These are phyloP conservation scores for Coenobita brevimanus DNA, from an alignment of 1,140 invertebrate genomes.

Conservation along the genomic window DNA sequence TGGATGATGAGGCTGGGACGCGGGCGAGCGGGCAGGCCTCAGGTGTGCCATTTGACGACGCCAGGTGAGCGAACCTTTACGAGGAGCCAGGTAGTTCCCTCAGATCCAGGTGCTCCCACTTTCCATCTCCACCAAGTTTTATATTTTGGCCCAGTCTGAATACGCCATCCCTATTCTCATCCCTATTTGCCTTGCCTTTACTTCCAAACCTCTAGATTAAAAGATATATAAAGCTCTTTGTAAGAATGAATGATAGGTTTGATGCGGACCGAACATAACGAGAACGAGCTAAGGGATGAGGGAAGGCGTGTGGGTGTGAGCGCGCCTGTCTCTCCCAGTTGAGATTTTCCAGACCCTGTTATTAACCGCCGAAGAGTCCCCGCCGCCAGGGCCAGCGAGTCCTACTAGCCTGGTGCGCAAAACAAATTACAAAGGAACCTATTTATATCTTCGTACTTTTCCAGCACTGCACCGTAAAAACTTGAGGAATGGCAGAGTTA, in stretches of 20 bases:
- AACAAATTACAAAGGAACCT: slow-evolving; percentile 42
- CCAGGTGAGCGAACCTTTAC: slow-evolving; percentile 32
- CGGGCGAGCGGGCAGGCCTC: slow-evolving; percentile 29
- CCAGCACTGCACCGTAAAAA: too few species aligned
- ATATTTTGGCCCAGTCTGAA: too few species aligned
- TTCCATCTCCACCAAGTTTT: too few species aligned
- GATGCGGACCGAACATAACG: neutral
- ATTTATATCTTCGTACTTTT: too few species aligned
- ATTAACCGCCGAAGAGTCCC: slow-evolving; percentile 33
- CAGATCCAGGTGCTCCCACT: too few species aligned
- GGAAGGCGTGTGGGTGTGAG: neutral
- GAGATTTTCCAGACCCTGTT: slow-evolving; percentile 62
- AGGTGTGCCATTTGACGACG: slow-evolving; percentile 57
- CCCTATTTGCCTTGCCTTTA: too few species aligned
- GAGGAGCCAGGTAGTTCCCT: too few species aligned
- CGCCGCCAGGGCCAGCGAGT: neutral
- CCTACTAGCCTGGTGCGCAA: neutral
- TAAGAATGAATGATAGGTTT: neutral
- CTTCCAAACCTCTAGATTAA: too few species aligned
- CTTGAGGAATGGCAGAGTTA: too few species aligned
- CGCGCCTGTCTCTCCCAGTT: slow-evolving; percentile 48
- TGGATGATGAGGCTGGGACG: slow-evolving; percentile 41
- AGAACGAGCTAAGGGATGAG: neutral
- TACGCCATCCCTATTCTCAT: too few species aligned
- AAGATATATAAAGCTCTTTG: too few species aligned